These are phyloP conservation scores for Pristionchus fissidentatus DNA, from an alignment of 2,888 invertebrate genomes.

Conservation along the genomic window DNA sequence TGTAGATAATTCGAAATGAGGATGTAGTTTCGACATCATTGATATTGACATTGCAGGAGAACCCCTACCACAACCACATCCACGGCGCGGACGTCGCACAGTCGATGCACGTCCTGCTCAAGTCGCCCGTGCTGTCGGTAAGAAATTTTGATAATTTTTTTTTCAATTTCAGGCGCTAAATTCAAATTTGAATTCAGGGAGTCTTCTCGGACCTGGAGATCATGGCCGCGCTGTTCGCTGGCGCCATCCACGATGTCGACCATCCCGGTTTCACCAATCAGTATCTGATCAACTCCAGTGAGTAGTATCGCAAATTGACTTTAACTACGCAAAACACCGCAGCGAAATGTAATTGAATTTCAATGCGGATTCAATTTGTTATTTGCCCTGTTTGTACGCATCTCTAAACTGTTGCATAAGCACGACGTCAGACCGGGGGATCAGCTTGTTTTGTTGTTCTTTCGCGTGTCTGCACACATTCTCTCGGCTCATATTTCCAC, in stretches of 20 bases:
- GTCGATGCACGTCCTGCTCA: slow-evolving; percentile 94
- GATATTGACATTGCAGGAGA: slow-evolving; percentile 83
- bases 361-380: too few relatives aligned
- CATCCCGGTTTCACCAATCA: slow-evolving; percentile 99
- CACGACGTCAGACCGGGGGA: too few relatives aligned
- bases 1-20: too few relatives aligned
- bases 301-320: slow-evolving; percentile 67
- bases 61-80: slow-evolving; percentile 98
- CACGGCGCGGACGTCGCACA: slow-evolving; percentile 99
- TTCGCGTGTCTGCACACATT: too few relatives aligned
- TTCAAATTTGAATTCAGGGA: slow-evolving; percentile 82
- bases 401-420: too few relatives aligned
- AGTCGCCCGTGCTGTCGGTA: slow-evolving; percentile 83
- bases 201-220: slow-evolving; percentile 97
- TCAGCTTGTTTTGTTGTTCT: too few relatives aligned
- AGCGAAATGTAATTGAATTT: too few relatives aligned
- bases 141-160: too few relatives aligned
- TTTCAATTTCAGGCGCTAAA: background rate
- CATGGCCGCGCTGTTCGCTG: slow-evolving; percentile 95
- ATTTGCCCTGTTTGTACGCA: too few relatives aligned
- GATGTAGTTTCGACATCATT: too few relatives aligned
- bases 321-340: too few relatives aligned
- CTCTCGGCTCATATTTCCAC: background rate
- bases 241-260: slow-evolving; percentile 98
- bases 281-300: slow-evolving; percentile 96